Conservation (phyloP, 1,140 invertebrate species). For the Delia radicum region DNA sequence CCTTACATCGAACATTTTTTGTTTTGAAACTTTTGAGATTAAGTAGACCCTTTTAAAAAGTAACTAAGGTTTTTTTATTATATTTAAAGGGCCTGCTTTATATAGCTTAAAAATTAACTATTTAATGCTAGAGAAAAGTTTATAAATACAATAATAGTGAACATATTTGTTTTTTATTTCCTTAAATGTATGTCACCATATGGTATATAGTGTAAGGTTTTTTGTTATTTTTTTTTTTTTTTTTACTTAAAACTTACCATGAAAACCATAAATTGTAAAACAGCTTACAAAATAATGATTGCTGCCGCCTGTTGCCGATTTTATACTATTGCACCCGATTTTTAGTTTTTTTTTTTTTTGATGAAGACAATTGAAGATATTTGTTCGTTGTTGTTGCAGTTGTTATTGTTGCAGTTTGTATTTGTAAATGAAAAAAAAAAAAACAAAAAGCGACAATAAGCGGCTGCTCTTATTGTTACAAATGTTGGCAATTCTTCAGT, state of each 20-base stretch:
- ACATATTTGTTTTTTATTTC: background rate
- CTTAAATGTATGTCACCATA: background rate
- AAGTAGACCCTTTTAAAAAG: no score
- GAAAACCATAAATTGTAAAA: constrained; percentile 57
- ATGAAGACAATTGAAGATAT: constrained; percentile 28
- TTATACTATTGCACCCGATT: constrained; percentile 21
- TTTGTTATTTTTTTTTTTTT: constrained; percentile 25
- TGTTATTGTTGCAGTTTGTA: background rate
- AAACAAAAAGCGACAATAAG: background rate
- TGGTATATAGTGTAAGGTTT: no score
- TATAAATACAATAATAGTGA: no score
- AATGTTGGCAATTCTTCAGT: constrained; percentile 13
- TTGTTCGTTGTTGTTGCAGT: constrained; percentile 6
- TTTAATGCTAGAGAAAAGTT: no score
- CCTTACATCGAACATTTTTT: no score
- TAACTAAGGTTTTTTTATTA: no score
- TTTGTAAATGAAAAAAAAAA: no score
- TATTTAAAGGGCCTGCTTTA: no score
- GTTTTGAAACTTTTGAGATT: no score
- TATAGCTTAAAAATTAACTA: no score
- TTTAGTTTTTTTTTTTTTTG: background rate
- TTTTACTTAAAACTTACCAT: constrained; percentile 41
- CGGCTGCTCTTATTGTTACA: constrained; percentile 19
- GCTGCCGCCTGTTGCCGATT: constrained; percentile 43
- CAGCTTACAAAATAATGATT: constrained; percentile 56